These are phyloP conservation scores for Helicolenus hilgendorfi DNA, from an alignment of 2,797 vertebrate species.

Conservation along the genomic window DNA sequence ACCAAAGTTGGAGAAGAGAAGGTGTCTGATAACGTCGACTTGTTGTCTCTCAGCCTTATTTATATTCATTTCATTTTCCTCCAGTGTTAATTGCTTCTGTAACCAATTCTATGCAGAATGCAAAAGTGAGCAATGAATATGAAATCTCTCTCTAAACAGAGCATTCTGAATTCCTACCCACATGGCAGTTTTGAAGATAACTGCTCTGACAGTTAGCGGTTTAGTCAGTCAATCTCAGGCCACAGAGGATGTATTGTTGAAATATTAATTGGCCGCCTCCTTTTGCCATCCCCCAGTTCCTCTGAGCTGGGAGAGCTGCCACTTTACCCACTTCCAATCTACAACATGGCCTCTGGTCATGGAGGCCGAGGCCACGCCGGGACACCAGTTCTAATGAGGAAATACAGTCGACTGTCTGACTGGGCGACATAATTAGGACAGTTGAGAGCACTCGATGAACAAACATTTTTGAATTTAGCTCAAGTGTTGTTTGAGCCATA, in stretches of 20 bases:
- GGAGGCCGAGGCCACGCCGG: conserved; percentile 44
- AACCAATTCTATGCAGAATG: conserved; percentile 50
- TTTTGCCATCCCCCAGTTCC: conserved; percentile 63
- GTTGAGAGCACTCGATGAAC: conserved; percentile 38
- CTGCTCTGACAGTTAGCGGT: conserved; percentile 59
- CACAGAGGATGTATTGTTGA: conserved; percentile 76
- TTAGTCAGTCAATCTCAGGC: conserved; percentile 74
- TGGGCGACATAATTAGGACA: conserved; percentile 66
- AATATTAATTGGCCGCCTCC: conserved; percentile 78
- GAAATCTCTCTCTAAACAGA: conserved; percentile 44
- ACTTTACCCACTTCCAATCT: conserved; percentile 71
- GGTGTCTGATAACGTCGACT: conserved; percentile 19
- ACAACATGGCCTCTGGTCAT: conserved; percentile 74
- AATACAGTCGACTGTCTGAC: conserved; percentile 51
- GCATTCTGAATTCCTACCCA: conserved; percentile 53
- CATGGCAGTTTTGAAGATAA: conserved; percentile 65
- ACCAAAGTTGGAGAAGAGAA: conserved; percentile 16
- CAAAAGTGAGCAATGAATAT: conserved; percentile 51
- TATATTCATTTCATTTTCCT: conserved; percentile 49
- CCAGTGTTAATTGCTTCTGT: conserved; percentile 54
- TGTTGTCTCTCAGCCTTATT: conserved; percentile 52
- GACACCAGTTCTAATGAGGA: conserved; percentile 62
- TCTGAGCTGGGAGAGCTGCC: conserved; percentile 74
- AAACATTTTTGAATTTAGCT: conserved; percentile 67
- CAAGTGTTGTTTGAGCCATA: conserved; percentile 52